Percentiles rank a stretch among this genome's conserved stretches.
phyloP scores from a whole-genome alignment of 2,113 vertebrate genomes.

The Edolisoma coerulescens region DNA sequence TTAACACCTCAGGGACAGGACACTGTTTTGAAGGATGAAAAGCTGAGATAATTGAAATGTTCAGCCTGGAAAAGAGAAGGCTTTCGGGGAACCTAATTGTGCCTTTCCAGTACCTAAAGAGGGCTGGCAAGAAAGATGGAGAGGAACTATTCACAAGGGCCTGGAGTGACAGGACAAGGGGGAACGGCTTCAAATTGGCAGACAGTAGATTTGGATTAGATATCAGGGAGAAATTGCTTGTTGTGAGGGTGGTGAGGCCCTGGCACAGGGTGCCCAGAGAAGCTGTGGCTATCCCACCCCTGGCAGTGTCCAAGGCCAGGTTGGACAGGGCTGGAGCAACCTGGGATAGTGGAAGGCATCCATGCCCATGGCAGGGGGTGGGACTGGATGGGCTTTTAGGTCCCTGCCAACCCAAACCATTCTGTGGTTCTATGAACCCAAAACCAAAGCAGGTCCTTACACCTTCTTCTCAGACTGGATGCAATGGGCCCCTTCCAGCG shows the following conservation, averaged over 20 bases:
- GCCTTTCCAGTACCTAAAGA: background rate
- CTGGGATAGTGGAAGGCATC: background rate
- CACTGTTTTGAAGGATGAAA: background rate
- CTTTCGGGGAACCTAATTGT: background rate
- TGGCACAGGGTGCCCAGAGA: background rate
- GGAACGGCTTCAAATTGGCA: background rate
- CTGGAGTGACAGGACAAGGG: background rate
- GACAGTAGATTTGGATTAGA: background rate
- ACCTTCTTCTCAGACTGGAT: background rate
- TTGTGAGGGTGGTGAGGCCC: background rate
- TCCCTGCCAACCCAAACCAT: background rate
- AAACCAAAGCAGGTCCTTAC: background rate
- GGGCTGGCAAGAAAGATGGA: background rate
- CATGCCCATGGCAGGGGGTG: background rate
- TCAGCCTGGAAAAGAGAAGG: background rate
- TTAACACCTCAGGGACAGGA: background rate
- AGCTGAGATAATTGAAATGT: background rate
- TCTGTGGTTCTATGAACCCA: background rate
- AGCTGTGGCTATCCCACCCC: background rate
- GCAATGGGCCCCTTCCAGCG: background rate
- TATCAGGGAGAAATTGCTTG: background rate
- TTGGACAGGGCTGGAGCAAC: rapidly evolving
- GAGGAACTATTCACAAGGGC: background rate
- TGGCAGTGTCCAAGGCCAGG: background rate
- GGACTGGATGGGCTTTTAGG: background rate